Evolutionary conservation across 2,113 vertebrate species (phyloP), one percentile per base, ranked within the genome.

Genomic region (Leucopternis melanops): DNA sequence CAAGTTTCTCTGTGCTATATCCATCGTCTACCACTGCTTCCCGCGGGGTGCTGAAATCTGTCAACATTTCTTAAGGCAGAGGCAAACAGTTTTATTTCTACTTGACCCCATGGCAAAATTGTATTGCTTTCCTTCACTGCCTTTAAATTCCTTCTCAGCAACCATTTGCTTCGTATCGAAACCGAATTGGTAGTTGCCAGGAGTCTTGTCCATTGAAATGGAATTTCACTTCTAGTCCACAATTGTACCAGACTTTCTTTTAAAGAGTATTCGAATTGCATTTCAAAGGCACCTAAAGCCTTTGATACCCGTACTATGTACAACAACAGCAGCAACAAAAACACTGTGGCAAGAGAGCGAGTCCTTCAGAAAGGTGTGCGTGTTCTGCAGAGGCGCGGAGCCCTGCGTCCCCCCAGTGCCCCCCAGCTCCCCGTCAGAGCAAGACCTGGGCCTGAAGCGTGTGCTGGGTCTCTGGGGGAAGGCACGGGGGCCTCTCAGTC

Each of bases 51-150:
- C 21, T 90, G 92, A 94, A 92, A 88, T 78, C 86, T 84, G 86
- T 88, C 90, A 94, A 66, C 82, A 71, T 59, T 88, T 90, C 88
- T 91, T 88, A 96, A 96, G 88, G 91, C 25, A 77, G 62, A 82
- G 45, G 71, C 88, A 93, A 95, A 93, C 12, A 54, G 74, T 92
- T 94, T 96, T 90, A 91, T 94, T 96, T 92, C 82, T 81, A 44
- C 63, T 90, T 88, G 92, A 92, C 86, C 88, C 79, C 0, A 0
- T 63, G 63, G 72, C 75, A 90, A 88, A 77, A 80, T 12, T 66
- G 72, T 70, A 78, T 86, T 90, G 63, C 88, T 90, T 93, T 95
- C 80, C 75, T 90, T 80, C 79, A 55, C 55, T 71, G 71, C 72
- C 82, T 73, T 79, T 80, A 81, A 83, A 93, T 71, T 82, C 57